phyloP scores from a whole-genome alignment of 2,113 vertebrate genomes.

The Antechinus flavipes region DNA sequence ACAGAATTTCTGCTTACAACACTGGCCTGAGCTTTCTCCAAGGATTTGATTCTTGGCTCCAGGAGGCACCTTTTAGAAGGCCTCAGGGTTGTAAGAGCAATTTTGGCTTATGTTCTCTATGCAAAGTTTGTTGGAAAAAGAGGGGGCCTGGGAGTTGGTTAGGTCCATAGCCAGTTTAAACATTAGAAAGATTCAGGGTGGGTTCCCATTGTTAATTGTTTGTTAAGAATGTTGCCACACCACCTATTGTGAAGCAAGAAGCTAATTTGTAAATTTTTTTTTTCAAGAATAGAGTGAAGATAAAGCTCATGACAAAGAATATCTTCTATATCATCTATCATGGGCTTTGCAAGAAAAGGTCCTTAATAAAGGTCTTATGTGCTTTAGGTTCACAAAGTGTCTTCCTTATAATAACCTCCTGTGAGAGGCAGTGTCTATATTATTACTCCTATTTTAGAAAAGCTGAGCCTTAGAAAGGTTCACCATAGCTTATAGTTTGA shows the following conservation, averaged over 20 bases:
- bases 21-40: background rate
- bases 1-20: background rate
- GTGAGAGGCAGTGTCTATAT: background rate
- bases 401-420: background rate
- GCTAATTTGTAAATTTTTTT: slow-evolving; percentile 33
- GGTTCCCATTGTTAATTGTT: slow-evolving; percentile 29
- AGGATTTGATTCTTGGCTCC: slow-evolving; percentile 44
- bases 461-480: background rate
- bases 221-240: slow-evolving; percentile 47
- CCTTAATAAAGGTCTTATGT: background rate
- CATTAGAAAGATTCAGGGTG: slow-evolving; percentile 38
- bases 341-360: background rate
- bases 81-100: slow-evolving; percentile 24
- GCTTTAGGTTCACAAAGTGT: background rate
- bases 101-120: slow-evolving; percentile 43
- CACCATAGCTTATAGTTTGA: background rate
- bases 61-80: slow-evolving; percentile 21
- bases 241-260: slow-evolving; percentile 52
- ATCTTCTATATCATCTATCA: background rate
- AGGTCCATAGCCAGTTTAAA: slow-evolving; percentile 28
- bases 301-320: slow-evolving; percentile 24
- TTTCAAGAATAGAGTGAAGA: slow-evolving; percentile 37
- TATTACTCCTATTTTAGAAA: background rate
- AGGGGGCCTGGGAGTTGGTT: slow-evolving; percentile 30
- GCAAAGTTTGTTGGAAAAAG: slow-evolving; percentile 11